Conservation (phyloP, 2,113 vertebrate species). For the Lasiurus cinereus region DNA sequence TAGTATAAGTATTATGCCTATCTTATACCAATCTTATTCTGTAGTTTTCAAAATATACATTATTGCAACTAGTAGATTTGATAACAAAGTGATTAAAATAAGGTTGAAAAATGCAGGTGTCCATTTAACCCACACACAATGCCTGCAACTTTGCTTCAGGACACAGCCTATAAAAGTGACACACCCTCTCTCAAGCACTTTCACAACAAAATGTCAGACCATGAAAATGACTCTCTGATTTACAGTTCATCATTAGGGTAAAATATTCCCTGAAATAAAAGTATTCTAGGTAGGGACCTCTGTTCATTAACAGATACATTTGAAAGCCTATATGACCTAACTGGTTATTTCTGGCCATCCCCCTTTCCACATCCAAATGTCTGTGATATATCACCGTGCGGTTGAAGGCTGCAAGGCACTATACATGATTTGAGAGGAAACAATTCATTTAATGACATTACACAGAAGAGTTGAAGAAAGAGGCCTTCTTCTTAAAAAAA, state of each 20-base stretch:
- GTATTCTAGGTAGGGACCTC: conserved; percentile 58
- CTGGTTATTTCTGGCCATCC: conserved; percentile 68
- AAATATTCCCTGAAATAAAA: conserved; percentile 71
- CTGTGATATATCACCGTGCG: conserved; percentile 68
- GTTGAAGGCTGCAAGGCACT: conserved; percentile 54
- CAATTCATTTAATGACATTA: conserved; percentile 71
- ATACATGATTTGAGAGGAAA: conserved; percentile 68
- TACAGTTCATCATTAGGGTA: conserved; percentile 60
- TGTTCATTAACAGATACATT: conserved; percentile 75
- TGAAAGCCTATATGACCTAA: conserved; percentile 62
- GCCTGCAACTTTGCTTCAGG: conserved; percentile 43
- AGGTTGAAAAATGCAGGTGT: conserved; percentile 60
- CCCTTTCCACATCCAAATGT: conserved; percentile 66
- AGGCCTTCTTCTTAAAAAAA: conserved; percentile 60
- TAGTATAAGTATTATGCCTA: conserved; percentile 24
- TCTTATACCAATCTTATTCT: not conserved
- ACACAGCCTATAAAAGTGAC: conserved; percentile 42
- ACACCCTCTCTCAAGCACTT: conserved; percentile 53
- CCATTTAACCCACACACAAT: conserved; percentile 36
- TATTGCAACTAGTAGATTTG: conserved; percentile 34
- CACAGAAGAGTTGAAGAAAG: conserved; percentile 68
- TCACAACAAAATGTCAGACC: conserved; percentile 69
- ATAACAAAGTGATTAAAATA: conserved; percentile 40
- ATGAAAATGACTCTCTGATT: conserved; percentile 70
- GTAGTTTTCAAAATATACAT: conserved; percentile 18